Evolutionary conservation across 1,140 invertebrate genomes (phyloP), one percentile per base, ranked within the genome.

Genomic region (Pseudomyrmex cubaensis): DNA sequence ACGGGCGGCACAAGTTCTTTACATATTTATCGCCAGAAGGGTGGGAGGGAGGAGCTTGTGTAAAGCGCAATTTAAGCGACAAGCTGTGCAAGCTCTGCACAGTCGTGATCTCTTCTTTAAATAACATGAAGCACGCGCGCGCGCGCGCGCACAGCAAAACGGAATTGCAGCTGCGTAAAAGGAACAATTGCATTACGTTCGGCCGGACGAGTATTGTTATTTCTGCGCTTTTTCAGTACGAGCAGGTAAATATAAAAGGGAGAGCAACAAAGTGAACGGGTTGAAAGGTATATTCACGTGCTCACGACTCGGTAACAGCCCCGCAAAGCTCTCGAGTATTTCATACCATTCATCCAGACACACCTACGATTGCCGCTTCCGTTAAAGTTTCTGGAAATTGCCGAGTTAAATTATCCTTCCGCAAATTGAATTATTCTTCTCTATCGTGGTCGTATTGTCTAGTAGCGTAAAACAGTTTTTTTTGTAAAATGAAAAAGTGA

Each of bases 201-300:
- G 66, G 44, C 66, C 66, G 64, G 20, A 59, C 76, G 76, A 72
- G 76, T 80, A 80, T 80, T 80, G 66, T 80, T 80, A 80, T 72
- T 61, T 12, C 54, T 17, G 54, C 10, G 76, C 76, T 72, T 80
- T 80, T 80, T 35, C 59, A 78, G 54, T 57, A 15, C 15, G 35
- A 35, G 44, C 15, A 50, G 3, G 12, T 59, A 50, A 80, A 80
- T 67, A 54, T 25, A 35, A 15, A 50, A 20, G n/a, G 76, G 72
- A 76, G 59, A 48, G 35, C 62, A 54, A 78, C 76, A 80, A 72
- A 80, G 54, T 80, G 44, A 52, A 59, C 44, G 44, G 70, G 46
- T 20, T 25, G 20, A 70, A 80, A 70, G 56, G 44, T 61, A 70
- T 20, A 70, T 48, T 57, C 44, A 52, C 35, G 35, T 57, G 64